phyloP scores from a whole-genome alignment of 2,113 vertebrate genomes.

The cattle (Bos taurus) region ARS-UCD2.0 NC_037336.1:101627501-101628000 shows the following conservation, averaged over 20 bases:
- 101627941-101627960: not conserved
- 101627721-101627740: rapidly evolving
- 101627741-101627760: rapidly evolving
- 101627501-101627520: rapidly evolving
- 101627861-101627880: rapidly evolving
- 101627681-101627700: rapidly evolving
- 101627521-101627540: not conserved
- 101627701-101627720: rapidly evolving
- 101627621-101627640: not conserved
- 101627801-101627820: not conserved
- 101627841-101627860: not conserved
- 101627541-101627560: not conserved
- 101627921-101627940: not conserved
- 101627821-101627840: rapidly evolving
- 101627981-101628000: not conserved
- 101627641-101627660: rapidly evolving
- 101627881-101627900: not conserved
- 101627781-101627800: rapidly evolving
- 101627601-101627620: not conserved
- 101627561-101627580: not conserved
- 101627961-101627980: not conserved
- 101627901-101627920: rapidly evolving
- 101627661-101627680: rapidly evolving
- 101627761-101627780: rapidly evolving
- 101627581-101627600: not conserved